phyloP scores from a whole-genome alignment of 2,113 vertebrate species.

The Neodontobutis hainanensis region DNA sequence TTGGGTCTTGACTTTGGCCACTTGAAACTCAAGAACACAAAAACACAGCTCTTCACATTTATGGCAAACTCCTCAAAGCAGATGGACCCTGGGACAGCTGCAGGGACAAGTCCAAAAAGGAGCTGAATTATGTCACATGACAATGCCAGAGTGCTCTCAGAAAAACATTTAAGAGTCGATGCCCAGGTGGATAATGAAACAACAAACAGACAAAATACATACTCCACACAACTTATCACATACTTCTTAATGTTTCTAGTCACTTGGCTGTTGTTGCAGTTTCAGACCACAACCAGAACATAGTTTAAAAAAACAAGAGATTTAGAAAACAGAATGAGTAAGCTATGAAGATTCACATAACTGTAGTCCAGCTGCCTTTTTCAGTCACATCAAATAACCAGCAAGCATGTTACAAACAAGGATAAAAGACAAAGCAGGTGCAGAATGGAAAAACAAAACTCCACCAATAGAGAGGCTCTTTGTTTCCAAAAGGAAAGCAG shows the following conservation, averaged over 20 bases:
- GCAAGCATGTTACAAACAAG: background rate
- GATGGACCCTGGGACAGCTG: background rate
- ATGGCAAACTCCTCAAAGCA: slow-evolving; percentile 6
- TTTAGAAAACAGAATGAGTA: too few relatives aligned
- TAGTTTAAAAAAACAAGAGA: too few relatives aligned
- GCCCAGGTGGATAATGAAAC: background rate
- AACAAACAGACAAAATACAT: too few relatives aligned
- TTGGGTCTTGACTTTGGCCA: slow-evolving; percentile 51
- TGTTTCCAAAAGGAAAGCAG: slow-evolving; percentile 34
- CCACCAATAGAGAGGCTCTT: slow-evolving; percentile 6
- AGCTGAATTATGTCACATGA: slow-evolving; percentile 45
- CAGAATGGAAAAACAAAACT: background rate
- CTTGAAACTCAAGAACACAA: slow-evolving; percentile 15
- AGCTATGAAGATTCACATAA: too few relatives aligned
- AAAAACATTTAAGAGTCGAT: background rate
- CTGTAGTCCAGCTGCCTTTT: rapidly evolving
- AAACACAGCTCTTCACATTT: slow-evolving; percentile 13
- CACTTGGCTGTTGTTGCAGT: too few relatives aligned
- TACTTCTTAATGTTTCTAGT: too few relatives aligned
- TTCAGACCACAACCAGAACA: too few relatives aligned
- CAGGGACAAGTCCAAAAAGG: background rate
- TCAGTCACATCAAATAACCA: background rate
- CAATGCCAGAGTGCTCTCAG: background rate
- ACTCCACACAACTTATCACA: too few relatives aligned
- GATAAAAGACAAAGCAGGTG: background rate